Evolutionary conservation across 2,888 invertebrate genomes (phyloP).

Genomic region (Petrolisthes manimaculis): DNA sequence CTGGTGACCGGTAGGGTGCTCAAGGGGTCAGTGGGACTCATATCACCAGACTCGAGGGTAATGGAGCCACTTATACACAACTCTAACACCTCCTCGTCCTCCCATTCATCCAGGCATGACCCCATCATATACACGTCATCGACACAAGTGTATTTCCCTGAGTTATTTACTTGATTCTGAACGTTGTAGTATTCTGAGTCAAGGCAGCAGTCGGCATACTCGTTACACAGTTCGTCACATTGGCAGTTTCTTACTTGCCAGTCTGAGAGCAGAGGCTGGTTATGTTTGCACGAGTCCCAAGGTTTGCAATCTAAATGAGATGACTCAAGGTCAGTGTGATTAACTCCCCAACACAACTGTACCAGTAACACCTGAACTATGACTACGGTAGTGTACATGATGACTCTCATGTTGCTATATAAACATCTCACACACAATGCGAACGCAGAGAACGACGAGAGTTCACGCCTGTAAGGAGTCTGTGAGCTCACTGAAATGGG

Average conservation of each 20-base stretch:
- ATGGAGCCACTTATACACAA: constrained; percentile 66
- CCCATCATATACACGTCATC: constrained; percentile 71
- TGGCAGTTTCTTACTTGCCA: constrained; percentile 71
- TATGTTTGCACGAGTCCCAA: constrained; percentile 34
- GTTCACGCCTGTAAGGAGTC: neutral
- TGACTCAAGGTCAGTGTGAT: neutral
- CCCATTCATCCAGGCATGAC: constrained; percentile 70
- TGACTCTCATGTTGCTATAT: neutral
- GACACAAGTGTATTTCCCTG: constrained; percentile 69
- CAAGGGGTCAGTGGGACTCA: constrained; percentile 68
- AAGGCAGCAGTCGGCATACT: constrained; percentile 72
- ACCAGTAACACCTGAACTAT: neutral
- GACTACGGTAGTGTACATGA: neutral
- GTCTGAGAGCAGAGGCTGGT: constrained; percentile 67
- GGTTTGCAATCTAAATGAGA: constrained; percentile 19
- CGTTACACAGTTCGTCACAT: constrained; percentile 71
- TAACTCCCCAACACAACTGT: constrained; percentile 4
- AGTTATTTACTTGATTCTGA: constrained; percentile 67
- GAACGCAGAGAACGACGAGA: neutral
- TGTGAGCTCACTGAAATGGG: constrained; percentile 2
- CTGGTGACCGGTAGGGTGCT: constrained; percentile 69
- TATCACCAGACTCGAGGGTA: constrained; percentile 38
- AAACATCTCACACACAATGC: constrained; percentile 2
- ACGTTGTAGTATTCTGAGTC: constrained; percentile 69
- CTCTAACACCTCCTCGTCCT: constrained; percentile 67